Evolutionary conservation across 1,140 invertebrate species (phyloP), one percentile per base, ranked within the genome.

Genomic region (Acarapis woodi): DNA sequence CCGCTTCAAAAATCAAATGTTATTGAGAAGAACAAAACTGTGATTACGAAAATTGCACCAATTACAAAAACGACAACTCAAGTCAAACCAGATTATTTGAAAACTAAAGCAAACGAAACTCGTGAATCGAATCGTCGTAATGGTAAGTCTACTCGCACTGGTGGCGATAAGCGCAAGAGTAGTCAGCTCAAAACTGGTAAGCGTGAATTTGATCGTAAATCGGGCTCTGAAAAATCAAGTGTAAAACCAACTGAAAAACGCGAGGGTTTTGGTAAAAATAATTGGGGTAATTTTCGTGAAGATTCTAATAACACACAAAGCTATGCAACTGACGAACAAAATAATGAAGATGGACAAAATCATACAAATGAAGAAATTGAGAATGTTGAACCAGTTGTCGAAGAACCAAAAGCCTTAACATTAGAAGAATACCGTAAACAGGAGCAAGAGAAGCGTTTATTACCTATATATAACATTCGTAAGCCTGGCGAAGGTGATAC

Each of bases 251-350:
- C 82, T 45, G 82, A 90, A 51, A 90, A 93, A 59, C 70, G 75
- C 45, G 82, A 90, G 51, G 85, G 82, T 51, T 71, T 66, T 60
- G 85, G 83, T 38, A 69, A 78, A 47, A 77, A 82, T 57, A 93
- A 90, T 55, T 90, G 85, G 83, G 83, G 83, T 47, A 78, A 71
- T 33, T 67, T 80, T 46, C 79, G 76, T 53, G 79, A 87, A 59
- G 77, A 85, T 47, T 68, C 80, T 46, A 14, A 15, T 25, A 16
- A 6, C 19, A n/a, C 5, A 15, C n/a, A 30, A 14, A 10, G 16
- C 4, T 25, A 37, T 4, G 20, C 16, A 29, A 2, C 12, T 6
- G 75, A 35, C 26, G n/a, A 10, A 12, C 29, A 28, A 8, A 15
- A 30, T 22, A 38, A 38, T 15, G 32, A 38, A 32, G n/a, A 37